A percentile compares a stretch with the other conserved stretches of the same genome.
Evolutionary conservation across 2,113 vertebrate genomes (phyloP).

Genomic region (Saguinus midas): DNA sequence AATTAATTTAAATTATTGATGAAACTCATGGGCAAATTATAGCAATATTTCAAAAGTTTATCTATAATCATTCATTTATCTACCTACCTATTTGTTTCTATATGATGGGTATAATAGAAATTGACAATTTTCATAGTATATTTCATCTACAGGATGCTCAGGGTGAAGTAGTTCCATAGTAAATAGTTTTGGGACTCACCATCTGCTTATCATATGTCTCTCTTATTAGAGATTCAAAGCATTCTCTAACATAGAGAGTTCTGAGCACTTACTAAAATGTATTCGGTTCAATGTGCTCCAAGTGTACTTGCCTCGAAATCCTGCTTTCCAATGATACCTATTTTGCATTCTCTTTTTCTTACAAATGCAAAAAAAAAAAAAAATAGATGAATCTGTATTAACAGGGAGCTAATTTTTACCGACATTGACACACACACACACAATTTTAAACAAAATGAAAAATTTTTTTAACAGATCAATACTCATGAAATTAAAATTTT

Average conservation of each 20-base stretch:
- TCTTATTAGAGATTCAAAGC: not conserved
- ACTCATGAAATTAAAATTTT: not conserved
- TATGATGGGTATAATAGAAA: not conserved
- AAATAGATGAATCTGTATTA: not conserved
- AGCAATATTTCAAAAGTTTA: not conserved
- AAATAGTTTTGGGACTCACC: not conserved
- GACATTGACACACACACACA: not conserved
- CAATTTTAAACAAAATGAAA: not conserved
- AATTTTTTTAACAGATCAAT: not conserved
- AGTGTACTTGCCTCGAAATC: not conserved
- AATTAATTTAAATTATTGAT: not conserved
- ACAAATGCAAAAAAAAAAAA: not conserved
- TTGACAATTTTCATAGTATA: not conserved
- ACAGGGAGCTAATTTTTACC: not conserved
- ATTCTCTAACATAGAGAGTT: not conserved
- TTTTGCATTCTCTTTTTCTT: conserved; percentile 17
- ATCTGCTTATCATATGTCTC: not conserved
- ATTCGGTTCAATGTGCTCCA: not conserved
- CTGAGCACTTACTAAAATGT: not conserved
- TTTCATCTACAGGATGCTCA: not conserved
- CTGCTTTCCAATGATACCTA: not conserved
- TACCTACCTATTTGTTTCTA: not conserved
- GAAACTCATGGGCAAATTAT: not conserved
- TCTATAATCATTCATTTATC: not conserved
- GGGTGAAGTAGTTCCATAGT: not conserved